These are phyloP conservation scores for Pachypeltis micranthus DNA, from an alignment of 1,140 invertebrate genomes.

Conservation along the genomic window DNA sequence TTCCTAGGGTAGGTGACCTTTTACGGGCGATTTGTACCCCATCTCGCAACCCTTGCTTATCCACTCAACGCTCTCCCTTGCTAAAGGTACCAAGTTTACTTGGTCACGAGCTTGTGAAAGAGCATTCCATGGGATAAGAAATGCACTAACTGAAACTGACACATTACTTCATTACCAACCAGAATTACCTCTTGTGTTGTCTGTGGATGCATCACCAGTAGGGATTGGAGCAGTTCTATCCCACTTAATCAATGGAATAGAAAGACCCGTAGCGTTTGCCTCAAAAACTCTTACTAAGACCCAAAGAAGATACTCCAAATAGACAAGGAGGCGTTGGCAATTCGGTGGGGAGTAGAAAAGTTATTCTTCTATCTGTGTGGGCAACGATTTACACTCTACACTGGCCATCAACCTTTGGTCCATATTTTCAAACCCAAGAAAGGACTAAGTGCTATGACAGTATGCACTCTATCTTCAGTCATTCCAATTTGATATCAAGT, in stretches of 20 bases:
- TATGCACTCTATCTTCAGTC: background rate
- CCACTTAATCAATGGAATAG: slow-evolving; percentile 8
- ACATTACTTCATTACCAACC: too few relatives aligned
- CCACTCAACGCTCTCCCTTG: too few relatives aligned
- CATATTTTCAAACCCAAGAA: slow-evolving; percentile 30
- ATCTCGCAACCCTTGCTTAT: too few relatives aligned
- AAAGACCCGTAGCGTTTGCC: slow-evolving; percentile 30
- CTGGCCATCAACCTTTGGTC: slow-evolving; percentile 39
- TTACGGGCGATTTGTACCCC: too few relatives aligned
- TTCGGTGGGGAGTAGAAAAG: slow-evolving; percentile 35
- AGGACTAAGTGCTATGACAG: background rate
- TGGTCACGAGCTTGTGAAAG: too few relatives aligned
- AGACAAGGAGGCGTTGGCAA: slow-evolving; percentile 38
- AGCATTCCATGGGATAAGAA: too few relatives aligned
- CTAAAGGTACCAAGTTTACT: too few relatives aligned
- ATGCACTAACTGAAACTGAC: too few relatives aligned
- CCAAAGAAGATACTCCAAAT: slow-evolving; percentile 38
- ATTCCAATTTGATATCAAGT: background rate
- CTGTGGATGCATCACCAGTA: too few relatives aligned
- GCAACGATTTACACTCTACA: slow-evolving; percentile 36
- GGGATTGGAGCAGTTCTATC: too few relatives aligned
- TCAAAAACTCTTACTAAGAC: slow-evolving; percentile 32
- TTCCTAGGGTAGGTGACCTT: too few relatives aligned
- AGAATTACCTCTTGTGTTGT: too few relatives aligned
- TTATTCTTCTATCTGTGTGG: slow-evolving; percentile 37